These are phyloP conservation scores for Perognathus longimembris DNA, from an alignment of 2,113 vertebrate species.

Conservation along the genomic window DNA sequence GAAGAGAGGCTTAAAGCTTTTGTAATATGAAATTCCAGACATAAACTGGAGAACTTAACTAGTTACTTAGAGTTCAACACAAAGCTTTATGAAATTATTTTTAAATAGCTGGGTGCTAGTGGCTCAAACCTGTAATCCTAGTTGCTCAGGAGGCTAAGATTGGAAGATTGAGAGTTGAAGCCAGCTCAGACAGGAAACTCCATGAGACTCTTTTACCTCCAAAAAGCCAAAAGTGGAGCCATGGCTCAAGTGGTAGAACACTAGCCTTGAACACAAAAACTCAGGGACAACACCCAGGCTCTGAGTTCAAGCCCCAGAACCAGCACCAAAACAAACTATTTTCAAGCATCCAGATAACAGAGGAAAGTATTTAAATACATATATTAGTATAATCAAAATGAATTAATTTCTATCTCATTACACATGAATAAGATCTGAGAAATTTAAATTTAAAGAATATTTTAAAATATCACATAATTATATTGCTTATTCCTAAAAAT, in stretches of 20 bases:
- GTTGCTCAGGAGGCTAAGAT: no score
- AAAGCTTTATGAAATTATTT: no score
- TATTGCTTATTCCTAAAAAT: not conserved
- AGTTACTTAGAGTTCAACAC: not conserved
- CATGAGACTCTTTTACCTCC: no score
- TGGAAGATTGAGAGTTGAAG: no score
- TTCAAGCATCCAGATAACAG: not conserved
- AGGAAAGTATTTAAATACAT: not conserved
- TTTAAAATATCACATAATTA: not conserved
- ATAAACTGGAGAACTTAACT: not conserved
- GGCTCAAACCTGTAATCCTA: no score
- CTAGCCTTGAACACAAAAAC: no score
- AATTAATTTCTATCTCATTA: conserved; percentile 4
- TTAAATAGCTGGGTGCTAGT: not conserved
- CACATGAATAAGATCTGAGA: not conserved
- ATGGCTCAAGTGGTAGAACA: no score
- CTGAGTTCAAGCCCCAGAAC: not conserved
- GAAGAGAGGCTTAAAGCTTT: not conserved
- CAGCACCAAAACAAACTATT: not conserved
- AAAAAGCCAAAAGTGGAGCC: no score
- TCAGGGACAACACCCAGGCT: not conserved
- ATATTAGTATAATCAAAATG: conserved; percentile 32
- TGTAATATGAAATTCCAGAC: conserved; percentile 35
- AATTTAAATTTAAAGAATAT: conserved; percentile 5
- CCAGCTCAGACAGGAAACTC: no score